phyloP scores from a whole-genome alignment of 2,888 invertebrate species.

The Eristalis tenax region DNA sequence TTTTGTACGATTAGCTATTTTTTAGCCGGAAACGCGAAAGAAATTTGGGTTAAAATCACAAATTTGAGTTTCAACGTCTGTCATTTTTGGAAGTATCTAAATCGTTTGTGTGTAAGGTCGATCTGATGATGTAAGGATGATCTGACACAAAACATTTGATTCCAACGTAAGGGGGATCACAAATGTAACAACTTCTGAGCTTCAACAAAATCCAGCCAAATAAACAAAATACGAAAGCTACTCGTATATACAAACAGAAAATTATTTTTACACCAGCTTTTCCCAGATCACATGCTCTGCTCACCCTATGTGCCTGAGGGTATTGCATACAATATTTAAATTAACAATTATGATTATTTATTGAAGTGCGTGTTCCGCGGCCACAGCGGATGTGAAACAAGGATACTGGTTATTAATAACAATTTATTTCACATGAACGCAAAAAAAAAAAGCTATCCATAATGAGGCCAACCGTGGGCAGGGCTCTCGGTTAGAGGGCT shows the following conservation, averaged over 20 bases:
- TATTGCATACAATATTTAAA: constrained; percentile 43
- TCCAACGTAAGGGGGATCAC: too few relatives aligned
- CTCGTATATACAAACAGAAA: not conserved
- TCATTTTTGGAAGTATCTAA: too few relatives aligned
- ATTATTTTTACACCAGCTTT: not conserved
- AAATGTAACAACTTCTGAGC: too few relatives aligned
- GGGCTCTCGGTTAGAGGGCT: not conserved
- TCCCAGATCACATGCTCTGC: not conserved
- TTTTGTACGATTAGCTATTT: too few relatives aligned
- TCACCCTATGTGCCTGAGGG: not conserved
- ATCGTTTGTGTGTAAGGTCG: too few relatives aligned
- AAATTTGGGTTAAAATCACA: too few relatives aligned
- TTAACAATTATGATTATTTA: constrained; percentile 61
- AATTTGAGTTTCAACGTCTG: too few relatives aligned
- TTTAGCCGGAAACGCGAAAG: too few relatives aligned
- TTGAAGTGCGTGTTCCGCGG: constrained; percentile 39
- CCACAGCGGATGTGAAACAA: not conserved
- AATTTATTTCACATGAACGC: too few relatives aligned
- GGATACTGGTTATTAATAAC: constrained; percentile 32
- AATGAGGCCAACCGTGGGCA: not conserved
- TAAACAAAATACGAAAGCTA: not conserved
- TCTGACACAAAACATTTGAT: too few relatives aligned
- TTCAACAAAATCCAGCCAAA: too few relatives aligned
- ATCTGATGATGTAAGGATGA: too few relatives aligned
- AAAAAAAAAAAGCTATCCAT: not conserved